Percentiles rank a stretch among this genome's conserved stretches.
These are phyloP conservation scores for Kryphioiulus occultus DNA, from an alignment of 2,888 invertebrate genomes.

Conservation along the genomic window DNA sequence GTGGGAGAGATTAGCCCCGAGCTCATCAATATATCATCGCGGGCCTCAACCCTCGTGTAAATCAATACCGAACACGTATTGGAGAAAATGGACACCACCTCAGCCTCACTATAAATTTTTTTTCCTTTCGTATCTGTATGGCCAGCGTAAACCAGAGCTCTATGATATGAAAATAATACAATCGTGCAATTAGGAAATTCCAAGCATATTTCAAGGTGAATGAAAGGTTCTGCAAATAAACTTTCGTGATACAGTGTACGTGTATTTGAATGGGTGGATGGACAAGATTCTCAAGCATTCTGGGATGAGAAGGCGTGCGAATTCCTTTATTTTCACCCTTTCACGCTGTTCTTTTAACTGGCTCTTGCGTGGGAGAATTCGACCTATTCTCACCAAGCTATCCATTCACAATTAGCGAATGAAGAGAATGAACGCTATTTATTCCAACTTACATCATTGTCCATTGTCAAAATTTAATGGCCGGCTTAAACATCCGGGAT, in stretches of 20 bases:
- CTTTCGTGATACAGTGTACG: neutral
- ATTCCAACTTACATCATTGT: neutral
- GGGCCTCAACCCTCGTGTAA: neutral
- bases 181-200: neutral
- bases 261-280: too few species aligned
- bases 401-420: neutral
- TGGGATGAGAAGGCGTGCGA: neutral
- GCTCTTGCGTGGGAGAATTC: neutral
- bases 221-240: neutral
- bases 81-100: neutral
- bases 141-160: neutral
- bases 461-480: neutral
- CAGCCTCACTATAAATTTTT: neutral
- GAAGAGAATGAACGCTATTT: neutral
- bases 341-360: neutral
- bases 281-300: neutral
- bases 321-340: neutral
- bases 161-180: too few species aligned
- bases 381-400: neutral
- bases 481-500: neutral
- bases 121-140: neutral
- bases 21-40: conserved; percentile 24
- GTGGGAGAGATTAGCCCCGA: conserved; percentile 14
- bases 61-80: neutral
- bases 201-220: neutral